Percentiles rank a stretch among this genome's conserved stretches.
These are phyloP conservation scores for Pampusana beccarii DNA, from an alignment of 2,113 vertebrate genomes.

Conservation along the genomic window DNA sequence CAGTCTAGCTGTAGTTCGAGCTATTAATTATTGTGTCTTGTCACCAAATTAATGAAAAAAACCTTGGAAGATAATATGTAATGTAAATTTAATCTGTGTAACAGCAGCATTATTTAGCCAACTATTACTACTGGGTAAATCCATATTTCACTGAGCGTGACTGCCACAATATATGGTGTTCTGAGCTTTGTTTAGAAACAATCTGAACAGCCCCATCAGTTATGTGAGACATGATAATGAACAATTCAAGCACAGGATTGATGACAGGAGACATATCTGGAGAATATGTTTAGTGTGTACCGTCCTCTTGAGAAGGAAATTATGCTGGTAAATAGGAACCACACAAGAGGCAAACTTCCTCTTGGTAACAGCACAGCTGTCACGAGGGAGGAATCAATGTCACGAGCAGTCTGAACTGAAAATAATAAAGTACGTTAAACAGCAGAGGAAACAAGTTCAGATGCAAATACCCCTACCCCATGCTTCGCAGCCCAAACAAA, in stretches of 20 bases:
- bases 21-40: constrained; percentile 2
- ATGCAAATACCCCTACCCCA: background rate
- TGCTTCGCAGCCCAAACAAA: background rate
- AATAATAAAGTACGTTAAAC: background rate
- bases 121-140: background rate
- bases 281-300: background rate
- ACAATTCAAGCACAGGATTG: background rate
- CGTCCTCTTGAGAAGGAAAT: background rate
- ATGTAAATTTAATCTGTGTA: constrained; percentile 9
- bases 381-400: background rate
- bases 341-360: background rate
- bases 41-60: constrained; percentile 24
- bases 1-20: background rate
- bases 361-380: background rate
- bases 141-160: background rate
- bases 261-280: constrained; percentile 4
- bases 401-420: background rate
- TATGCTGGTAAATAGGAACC: background rate
- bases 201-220: background rate
- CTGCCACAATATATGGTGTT: background rate
- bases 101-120: background rate
- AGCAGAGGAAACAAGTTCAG: background rate
- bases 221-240: background rate
- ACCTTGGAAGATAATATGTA: background rate
- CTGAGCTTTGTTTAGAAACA: background rate